phyloP scores from a whole-genome alignment of 2,797 vertebrate genomes.

The Xenopus petersii region DNA sequence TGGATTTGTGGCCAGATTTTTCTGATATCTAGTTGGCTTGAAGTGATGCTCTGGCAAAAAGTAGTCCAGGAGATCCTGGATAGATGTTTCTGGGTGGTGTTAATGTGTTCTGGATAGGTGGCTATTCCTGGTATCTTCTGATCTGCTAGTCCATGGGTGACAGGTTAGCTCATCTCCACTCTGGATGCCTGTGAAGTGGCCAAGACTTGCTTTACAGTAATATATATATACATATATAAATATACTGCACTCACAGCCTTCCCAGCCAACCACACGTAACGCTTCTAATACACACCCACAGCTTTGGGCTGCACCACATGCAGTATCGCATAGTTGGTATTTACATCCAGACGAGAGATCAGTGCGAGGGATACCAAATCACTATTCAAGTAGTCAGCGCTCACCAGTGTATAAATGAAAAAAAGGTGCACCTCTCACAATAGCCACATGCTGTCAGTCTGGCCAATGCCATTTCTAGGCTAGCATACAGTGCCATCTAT shows the following conservation, averaged over 20 bases:
- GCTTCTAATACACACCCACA: constrained; percentile 51
- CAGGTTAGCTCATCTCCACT: not conserved
- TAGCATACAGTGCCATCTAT: too few relatives aligned
- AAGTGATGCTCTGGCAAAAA: too few relatives aligned
- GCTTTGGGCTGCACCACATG: constrained; percentile 25
- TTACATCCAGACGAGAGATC: constrained; percentile 15
- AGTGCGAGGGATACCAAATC: not conserved
- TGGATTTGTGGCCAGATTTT: too few relatives aligned
- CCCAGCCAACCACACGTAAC: constrained; percentile 52
- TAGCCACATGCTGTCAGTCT: not conserved
- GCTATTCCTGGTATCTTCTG: not conserved
- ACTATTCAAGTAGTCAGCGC: too few relatives aligned
- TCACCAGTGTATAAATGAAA: too few relatives aligned
- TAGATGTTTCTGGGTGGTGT: not conserved
- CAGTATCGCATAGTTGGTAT: constrained; percentile 22
- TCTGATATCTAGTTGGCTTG: too few relatives aligned
- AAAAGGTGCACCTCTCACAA: not conserved
- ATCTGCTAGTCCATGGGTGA: not conserved
- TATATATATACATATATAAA: not conserved
- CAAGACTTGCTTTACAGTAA: constrained; percentile 18
- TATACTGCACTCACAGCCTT: constrained; percentile 15
- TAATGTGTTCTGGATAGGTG: too few relatives aligned
- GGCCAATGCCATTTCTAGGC: too few relatives aligned
- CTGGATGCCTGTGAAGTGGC: constrained; percentile 26
- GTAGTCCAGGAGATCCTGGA: not conserved